These are phyloP conservation scores for Camponotus pennsylvanicus DNA, from an alignment of 1,140 invertebrate genomes.

Conservation along the genomic window DNA sequence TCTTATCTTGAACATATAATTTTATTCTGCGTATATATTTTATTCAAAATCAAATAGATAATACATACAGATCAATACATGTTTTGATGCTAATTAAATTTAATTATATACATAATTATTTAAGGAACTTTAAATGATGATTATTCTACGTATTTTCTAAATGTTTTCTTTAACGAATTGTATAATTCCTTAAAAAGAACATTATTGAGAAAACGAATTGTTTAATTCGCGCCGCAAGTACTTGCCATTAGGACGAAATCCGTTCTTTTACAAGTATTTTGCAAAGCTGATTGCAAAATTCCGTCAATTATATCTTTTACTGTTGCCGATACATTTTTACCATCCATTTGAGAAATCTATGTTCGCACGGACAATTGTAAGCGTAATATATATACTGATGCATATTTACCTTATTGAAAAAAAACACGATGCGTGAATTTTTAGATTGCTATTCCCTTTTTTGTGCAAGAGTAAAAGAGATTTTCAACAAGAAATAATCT, in stretches of 20 bases:
- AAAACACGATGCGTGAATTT: background rate
- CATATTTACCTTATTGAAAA: background rate
- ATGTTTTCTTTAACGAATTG: background rate
- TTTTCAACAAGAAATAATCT: background rate
- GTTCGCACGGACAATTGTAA: conserved; percentile 12
- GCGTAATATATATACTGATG: background rate
- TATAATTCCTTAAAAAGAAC: no score
- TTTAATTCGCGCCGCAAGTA: background rate
- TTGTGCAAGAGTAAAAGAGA: background rate
- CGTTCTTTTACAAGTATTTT: conserved; percentile 27
- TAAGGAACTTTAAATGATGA: background rate
- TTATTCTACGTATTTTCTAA: background rate
- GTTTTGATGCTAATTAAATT: no score
- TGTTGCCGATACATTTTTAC: conserved; percentile 19
- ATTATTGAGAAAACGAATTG: background rate
- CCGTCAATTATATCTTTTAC: conserved; percentile 1
- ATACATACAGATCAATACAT: no score
- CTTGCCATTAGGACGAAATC: background rate
- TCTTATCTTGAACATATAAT: background rate
- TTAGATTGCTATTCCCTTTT: background rate
- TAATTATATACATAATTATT: background rate
- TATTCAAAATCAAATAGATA: background rate
- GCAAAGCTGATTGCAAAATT: conserved; percentile 26
- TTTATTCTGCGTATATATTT: background rate
- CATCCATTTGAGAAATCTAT: conserved; percentile 8